Evolutionary conservation across 1,140 invertebrate species (phyloP).

Genomic region (Brachionus koreanus): DNA sequence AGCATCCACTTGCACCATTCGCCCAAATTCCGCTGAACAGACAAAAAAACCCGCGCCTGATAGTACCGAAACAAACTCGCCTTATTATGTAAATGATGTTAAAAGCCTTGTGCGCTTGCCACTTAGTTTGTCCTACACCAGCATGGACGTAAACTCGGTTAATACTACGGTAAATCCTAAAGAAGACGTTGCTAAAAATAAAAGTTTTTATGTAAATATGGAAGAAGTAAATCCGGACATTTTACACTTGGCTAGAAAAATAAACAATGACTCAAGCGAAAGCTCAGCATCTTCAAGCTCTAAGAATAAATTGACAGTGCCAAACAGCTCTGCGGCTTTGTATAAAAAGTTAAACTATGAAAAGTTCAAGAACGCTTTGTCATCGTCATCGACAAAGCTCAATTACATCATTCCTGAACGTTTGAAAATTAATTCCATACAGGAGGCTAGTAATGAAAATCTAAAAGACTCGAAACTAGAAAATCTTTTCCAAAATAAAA

Average conservation of each 20-base stretch:
- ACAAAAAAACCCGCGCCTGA: background rate
- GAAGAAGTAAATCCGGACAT: constrained; percentile 39
- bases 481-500: background rate
- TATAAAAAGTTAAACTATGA: constrained; percentile 34
- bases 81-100: constrained; percentile 18
- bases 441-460: background rate
- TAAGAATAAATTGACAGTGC: background rate
- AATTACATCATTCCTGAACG: constrained; percentile 40
- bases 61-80: background rate
- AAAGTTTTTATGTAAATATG: constrained; percentile 38
- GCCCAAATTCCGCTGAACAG: background rate
- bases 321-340: background rate
- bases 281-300: background rate
- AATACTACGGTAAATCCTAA: background rate
- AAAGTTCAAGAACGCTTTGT: constrained; percentile 1
- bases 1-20: background rate
- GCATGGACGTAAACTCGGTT: constrained; percentile 9
- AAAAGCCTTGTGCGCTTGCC: constrained; percentile 27
- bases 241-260: constrained; percentile 22
- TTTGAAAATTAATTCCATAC: constrained; percentile 21
- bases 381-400: background rate
- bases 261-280: constrained; percentile 22
- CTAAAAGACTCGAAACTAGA: constrained; percentile 19
- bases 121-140: constrained; percentile 10
- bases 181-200: background rate